phyloP scores from a whole-genome alignment of 2,888 invertebrate genomes.

The Branchipolynoe longqiensis region DNA sequence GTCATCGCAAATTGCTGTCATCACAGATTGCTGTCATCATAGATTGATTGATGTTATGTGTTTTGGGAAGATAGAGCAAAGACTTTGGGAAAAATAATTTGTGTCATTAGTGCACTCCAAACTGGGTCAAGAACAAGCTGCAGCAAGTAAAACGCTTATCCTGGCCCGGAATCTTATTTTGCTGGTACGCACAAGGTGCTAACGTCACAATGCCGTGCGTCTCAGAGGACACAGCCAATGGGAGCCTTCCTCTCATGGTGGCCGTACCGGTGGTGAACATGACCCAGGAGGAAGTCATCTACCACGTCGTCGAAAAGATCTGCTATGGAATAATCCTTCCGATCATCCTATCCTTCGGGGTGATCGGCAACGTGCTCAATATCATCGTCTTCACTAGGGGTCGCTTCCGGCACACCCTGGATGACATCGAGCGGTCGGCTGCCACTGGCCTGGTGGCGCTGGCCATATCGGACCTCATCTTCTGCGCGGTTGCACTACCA shows the following conservation, averaged over 20 bases:
- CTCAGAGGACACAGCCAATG: not conserved
- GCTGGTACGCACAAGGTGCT: too few relatives aligned
- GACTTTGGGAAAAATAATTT: too few relatives aligned
- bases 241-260: not conserved
- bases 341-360: not conserved
- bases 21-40: too few relatives aligned
- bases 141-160: too few relatives aligned
- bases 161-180: too few relatives aligned
- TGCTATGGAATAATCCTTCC: constrained; percentile 5
- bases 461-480: constrained; percentile 5
- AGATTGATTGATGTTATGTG: too few relatives aligned
- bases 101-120: too few relatives aligned
- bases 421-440: constrained; percentile 38
- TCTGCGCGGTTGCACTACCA: not conserved
- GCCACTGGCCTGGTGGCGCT: constrained; percentile 19
- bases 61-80: too few relatives aligned
- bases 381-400: constrained; percentile 45
- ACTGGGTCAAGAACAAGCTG: too few relatives aligned
- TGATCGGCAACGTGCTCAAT: not conserved
- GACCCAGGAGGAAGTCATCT: not conserved
- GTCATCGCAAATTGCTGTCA: too few relatives aligned
- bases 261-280: not conserved
- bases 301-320: constrained; percentile 2
- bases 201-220: not conserved
- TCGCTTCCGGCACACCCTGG: constrained; percentile 49